phyloP scores from a whole-genome alignment of 1,140 invertebrate species.

The Drosophila gunungcola region DNA sequence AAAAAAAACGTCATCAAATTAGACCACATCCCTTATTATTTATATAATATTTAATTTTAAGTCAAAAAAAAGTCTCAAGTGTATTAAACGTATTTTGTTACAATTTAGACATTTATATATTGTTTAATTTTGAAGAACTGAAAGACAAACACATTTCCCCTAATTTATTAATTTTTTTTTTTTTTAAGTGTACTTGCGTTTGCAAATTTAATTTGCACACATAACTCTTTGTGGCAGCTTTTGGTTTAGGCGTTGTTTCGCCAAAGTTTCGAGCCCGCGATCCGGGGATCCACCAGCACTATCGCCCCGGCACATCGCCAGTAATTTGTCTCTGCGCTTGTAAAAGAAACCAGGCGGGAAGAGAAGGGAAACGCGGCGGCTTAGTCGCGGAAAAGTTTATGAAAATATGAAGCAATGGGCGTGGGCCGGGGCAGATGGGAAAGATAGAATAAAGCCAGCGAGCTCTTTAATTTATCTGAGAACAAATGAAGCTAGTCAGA shows the following conservation, averaged over 20 bases:
- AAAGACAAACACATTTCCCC: too few relatives aligned
- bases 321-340: conserved; percentile 80
- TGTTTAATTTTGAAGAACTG: too few relatives aligned
- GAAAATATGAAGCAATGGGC: conserved; percentile 70
- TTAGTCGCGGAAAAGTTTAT: conserved; percentile 60
- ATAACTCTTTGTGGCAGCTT: conserved; percentile 79
- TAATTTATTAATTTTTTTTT: not conserved
- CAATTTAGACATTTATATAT: too few relatives aligned
- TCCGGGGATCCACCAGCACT: conserved; percentile 39
- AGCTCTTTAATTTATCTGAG: conserved; percentile 63
- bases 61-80: too few relatives aligned
- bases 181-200: conserved; percentile 39
- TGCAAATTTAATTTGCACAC: conserved; percentile 79
- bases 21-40: too few relatives aligned
- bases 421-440: conserved; percentile 47
- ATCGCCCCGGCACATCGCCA: conserved; percentile 63
- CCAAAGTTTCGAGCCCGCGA: conserved; percentile 36
- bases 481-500: conserved; percentile 28
- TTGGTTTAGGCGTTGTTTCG: conserved; percentile 62
- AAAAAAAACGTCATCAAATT: not conserved
- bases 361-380: conserved; percentile 10
- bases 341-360: conserved; percentile 48
- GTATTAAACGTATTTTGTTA: too few relatives aligned
- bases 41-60: too few relatives aligned
- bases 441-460: conserved; percentile 22